Conservation (phyloP, 2,797 vertebrate genomes). For the Mycteria americana region DNA sequence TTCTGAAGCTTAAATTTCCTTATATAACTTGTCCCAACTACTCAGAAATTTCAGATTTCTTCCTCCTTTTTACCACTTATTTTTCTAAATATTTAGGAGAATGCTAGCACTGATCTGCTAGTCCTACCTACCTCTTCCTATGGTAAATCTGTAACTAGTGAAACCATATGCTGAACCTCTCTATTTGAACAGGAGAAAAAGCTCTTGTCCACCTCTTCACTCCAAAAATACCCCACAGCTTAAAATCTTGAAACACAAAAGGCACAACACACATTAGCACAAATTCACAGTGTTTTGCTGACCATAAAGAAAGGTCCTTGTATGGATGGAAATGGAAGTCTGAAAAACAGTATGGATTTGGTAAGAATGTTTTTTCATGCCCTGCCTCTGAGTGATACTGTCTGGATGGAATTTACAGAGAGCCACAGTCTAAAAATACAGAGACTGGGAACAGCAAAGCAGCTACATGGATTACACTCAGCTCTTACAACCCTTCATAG, state of each 20-base stretch:
- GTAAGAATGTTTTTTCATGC: neutral
- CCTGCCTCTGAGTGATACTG: neutral
- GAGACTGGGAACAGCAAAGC: conserved; percentile 20
- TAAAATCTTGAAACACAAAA: neutral
- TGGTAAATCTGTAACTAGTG: neutral
- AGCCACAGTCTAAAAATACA: conserved; percentile 11
- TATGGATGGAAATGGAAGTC: neutral
- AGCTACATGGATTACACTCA: neutral
- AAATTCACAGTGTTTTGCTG: conserved; percentile 4
- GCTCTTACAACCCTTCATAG: neutral
- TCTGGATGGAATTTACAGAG: conserved; percentile 9
- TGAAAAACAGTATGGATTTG: neutral
- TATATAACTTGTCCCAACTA: neutral
- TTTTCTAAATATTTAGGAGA: neutral
- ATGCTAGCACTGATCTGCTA: neutral
- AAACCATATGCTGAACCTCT: neutral
- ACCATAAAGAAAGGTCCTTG: neutral
- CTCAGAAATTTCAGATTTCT: neutral
- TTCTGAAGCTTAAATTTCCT: neutral
- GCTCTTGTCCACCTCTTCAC: neutral
- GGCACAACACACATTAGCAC: neutral
- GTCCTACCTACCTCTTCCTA: neutral
- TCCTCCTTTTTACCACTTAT: neutral
- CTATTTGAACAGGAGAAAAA: neutral
- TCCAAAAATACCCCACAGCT: conserved; percentile 6